Percentiles rank a stretch among this genome's conserved stretches.
Conservation (phyloP, 2,113 vertebrate species). For the Columba livia region DNA sequence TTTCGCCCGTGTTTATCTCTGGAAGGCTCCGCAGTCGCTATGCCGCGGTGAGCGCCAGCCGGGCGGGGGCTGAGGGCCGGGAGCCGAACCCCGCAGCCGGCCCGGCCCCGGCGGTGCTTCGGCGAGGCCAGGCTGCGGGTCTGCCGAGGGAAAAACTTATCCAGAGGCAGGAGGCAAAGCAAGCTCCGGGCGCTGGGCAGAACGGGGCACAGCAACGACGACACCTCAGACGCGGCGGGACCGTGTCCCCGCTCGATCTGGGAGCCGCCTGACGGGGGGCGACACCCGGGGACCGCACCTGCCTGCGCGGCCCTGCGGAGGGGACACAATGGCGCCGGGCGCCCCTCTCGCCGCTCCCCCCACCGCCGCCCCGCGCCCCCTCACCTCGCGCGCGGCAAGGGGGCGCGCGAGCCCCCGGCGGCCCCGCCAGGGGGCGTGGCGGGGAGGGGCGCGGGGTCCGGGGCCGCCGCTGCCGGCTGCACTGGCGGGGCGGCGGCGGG, state of each 20-base stretch:
- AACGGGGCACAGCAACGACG: accelerated
- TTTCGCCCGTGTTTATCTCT: slow-evolving; percentile 53
- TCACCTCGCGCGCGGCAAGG: neutral
- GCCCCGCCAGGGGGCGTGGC: neutral
- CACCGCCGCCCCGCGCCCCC: too few species aligned
- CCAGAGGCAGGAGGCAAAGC: neutral
- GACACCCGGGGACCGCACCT: neutral
- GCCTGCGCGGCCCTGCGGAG: accelerated
- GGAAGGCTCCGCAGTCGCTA: slow-evolving; percentile 34
- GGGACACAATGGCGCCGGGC: too few species aligned
- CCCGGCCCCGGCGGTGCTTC: accelerated
- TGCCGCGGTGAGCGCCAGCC: neutral
- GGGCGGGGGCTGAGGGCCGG: neutral
- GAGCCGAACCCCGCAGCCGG: neutral
- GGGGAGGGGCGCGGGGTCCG: neutral
- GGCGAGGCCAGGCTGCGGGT: accelerated
- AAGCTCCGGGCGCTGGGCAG: too few species aligned
- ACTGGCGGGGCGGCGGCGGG: slow-evolving; percentile 1
- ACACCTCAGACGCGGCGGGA: too few species aligned
- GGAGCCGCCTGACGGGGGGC: neutral
- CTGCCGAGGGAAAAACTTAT: neutral
- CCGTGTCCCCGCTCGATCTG: accelerated
- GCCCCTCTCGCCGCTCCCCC: neutral
- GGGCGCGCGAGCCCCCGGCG: neutral
- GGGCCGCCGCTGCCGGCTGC: neutral